Evolutionary conservation across 2,113 vertebrate genomes (phyloP), one percentile per base, ranked within the genome.

Genomic region (Colistium nudipinnis): DNA sequence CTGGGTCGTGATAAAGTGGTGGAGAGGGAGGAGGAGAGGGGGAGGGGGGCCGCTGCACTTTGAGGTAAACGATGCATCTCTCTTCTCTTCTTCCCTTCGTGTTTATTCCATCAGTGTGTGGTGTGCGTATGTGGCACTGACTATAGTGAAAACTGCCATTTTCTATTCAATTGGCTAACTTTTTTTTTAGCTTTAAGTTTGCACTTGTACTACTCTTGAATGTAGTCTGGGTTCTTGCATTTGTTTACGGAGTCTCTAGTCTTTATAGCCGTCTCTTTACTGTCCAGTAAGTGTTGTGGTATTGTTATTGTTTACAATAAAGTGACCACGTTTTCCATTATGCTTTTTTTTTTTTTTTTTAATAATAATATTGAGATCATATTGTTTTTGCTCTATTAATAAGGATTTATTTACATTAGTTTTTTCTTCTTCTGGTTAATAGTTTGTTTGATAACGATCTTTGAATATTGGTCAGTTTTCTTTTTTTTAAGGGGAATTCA

Each of bases 41-140:
- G 7, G 36, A 27, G 13, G 25, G 22, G 54, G 20, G 7, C 22
- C 36, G 20, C 22, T 41, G 4, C 16, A 7, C 24, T 57, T 57
- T 27, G 4, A 14, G 19, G 82, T 87, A 55, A 85, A 74, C 17
- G n/a, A n/a, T n/a, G n/a, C n/a, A n/a, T 8, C 4, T 24, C 12
- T 55, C 16, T 53, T 1, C 10, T 14, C 2, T 56, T 61, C 0
- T 35, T 35, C 51, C 17, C 36, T 38, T 1, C 17, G 49, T 53
- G 45, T 49, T 45, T 27, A 51, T 47, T 0, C 9, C 6, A 28
- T 38, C 28, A 59, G 52, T 64, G 16, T 55, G 17, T 2, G 24
- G 33, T 74, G 69, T 77, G 17, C 10, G 6, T 65, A 44, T 69
- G 57, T 69, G 73, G 56, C 60, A 70, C 38, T 8, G 13, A n/a